Evolutionary conservation across 2,797 vertebrate species (phyloP).

Genomic region (Muraenolepis orangiensis): DNA sequence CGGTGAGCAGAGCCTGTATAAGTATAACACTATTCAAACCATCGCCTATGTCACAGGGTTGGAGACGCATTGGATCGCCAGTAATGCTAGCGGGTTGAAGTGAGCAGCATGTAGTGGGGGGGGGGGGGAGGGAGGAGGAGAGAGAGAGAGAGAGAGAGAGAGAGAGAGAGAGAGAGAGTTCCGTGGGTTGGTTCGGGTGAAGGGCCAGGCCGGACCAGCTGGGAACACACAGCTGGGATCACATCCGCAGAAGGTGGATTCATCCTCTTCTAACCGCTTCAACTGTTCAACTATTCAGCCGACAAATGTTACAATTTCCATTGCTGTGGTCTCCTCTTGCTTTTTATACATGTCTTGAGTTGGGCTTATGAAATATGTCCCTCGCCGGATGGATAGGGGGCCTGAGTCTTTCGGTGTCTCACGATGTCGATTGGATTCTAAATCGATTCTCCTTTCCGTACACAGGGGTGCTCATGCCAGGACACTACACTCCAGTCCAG

Average conservation of each 20-base stretch:
- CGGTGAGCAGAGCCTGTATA: not conserved
- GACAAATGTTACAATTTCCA: not conserved
- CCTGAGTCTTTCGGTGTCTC: no score
- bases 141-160: not conserved
- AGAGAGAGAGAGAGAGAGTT: not conserved
- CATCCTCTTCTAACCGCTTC: not conserved
- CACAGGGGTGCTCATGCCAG: no score
- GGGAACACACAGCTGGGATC: not conserved
- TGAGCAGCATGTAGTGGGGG: not conserved
- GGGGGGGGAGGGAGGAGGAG: no score
- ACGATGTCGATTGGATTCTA: no score
- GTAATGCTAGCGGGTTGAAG: not conserved
- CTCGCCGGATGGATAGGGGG: no score
- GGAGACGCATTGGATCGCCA: not conserved
- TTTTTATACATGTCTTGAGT: conserved; percentile 16
- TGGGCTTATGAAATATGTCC: conserved; percentile 2
- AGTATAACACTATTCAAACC: not conserved
- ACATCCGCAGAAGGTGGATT: not conserved
- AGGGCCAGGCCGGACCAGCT: not conserved
- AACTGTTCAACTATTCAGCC: not conserved
- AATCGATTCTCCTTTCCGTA: no score
- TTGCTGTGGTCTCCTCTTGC: not conserved
- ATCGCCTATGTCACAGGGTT: not conserved
- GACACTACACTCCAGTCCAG: no score
- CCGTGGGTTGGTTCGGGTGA: not conserved